Evolutionary conservation across 2,888 invertebrate species (phyloP), one percentile per base, ranked within the genome.

Genomic region (Drosophila multiciliata): DNA sequence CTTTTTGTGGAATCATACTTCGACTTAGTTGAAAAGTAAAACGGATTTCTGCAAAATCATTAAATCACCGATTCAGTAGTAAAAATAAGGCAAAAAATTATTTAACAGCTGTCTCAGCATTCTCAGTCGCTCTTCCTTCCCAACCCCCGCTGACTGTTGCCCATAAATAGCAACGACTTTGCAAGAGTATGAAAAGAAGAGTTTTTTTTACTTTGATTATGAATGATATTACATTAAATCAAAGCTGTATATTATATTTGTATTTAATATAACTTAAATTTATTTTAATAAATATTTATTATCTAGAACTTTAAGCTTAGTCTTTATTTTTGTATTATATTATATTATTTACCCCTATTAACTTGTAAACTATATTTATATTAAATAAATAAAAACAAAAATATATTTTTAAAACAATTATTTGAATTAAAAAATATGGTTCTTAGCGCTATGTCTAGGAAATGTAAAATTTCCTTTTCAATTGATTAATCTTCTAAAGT

Each of bases 31-130:
- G 64, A 63, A 70, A 55, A 55, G n/a, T 17, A 11, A 63, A 75
- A 61, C 65, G 73, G 64, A 76, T 85, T 82, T 74, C 40, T 75
- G 83, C 80, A 71, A 45, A 68, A 73, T 84, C 83, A 84, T 67
- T 65, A 64, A 73, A 68, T 79, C 64, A 66, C 64, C 48, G 50
- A 26, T 38, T 5, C 20, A 15, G 33, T 52, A 36, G 54, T 59
- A 67, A 52, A 75, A 68, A 68, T 55, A 74, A 60, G 70, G 61
- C 73, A 82, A 80, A 87, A 78, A 80, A 83, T 80, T 73, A 78
- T 82, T 80, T 83, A 78, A 86, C 73, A 73, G 82, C 78, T 42
- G 38, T 38, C 42, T 36, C 36, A 36, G 45, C 48, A 65, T 23
- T 52, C 54, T 52, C 60, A 52, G 54, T 17, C 15, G 15, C 50